Evolutionary conservation across 2,797 vertebrate species (phyloP).

Genomic region (Phyllotis vaccarum): DNA sequence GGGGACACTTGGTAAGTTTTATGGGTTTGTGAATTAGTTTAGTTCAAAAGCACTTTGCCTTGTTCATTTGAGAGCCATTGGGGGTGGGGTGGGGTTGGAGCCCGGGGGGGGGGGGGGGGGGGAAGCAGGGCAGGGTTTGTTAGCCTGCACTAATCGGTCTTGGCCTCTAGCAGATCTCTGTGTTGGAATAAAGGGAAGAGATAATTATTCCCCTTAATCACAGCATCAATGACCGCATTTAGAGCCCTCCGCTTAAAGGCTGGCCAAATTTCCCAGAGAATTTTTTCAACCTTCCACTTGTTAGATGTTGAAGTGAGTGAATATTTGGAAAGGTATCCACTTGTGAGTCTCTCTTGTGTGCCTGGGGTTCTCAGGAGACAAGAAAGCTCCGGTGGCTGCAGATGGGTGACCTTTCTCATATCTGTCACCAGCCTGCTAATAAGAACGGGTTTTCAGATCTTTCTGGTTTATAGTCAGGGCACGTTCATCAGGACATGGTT

Average conservation of each 20-base stretch:
- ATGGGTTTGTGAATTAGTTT: slow-evolving; percentile 75
- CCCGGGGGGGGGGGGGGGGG: background rate
- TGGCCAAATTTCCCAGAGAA: slow-evolving; percentile 72
- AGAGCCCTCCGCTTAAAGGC: slow-evolving; percentile 72
- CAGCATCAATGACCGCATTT: slow-evolving; percentile 78
- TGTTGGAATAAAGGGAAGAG: slow-evolving; percentile 78
- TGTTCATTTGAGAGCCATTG: slow-evolving; percentile 44
- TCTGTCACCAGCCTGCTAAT: slow-evolving; percentile 73
- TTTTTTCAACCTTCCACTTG: slow-evolving; percentile 60
- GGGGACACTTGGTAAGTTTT: slow-evolving; percentile 61
- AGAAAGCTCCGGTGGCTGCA: slow-evolving; percentile 53
- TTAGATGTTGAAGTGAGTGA: slow-evolving; percentile 75
- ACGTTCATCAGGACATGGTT: background rate
- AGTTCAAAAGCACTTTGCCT: slow-evolving; percentile 73
- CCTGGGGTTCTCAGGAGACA: slow-evolving; percentile 29
- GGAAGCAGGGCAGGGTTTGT: background rate
- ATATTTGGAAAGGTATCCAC: slow-evolving; percentile 69
- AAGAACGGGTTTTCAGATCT: slow-evolving; percentile 30
- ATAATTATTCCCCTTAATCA: slow-evolving; percentile 80
- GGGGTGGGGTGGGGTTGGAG: background rate
- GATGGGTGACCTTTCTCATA: slow-evolving; percentile 63
- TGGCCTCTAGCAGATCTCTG: slow-evolving; percentile 80
- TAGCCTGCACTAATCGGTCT: slow-evolving; percentile 69
- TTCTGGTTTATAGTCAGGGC: background rate
- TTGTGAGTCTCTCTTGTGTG: slow-evolving; percentile 56